Conservation (phyloP, 2,888 invertebrate genomes). For the Diarsia mendica region DNA sequence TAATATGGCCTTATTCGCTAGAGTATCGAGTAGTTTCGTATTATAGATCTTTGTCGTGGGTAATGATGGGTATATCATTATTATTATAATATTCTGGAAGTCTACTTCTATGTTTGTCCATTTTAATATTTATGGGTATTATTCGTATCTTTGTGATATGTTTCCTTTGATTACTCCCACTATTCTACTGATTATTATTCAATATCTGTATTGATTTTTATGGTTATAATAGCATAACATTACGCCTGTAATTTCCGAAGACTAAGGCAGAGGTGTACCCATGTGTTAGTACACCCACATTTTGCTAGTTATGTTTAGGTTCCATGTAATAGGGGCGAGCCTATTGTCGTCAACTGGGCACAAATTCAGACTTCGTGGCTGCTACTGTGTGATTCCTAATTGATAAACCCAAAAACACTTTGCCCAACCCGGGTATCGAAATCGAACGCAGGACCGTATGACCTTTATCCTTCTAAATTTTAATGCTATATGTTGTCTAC, state of each 20-base stretch:
- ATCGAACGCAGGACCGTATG: no score
- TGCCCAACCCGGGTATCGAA: no score
- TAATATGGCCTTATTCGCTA: background rate
- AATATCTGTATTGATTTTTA: background rate
- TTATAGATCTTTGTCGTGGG: no score
- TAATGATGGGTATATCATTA: background rate
- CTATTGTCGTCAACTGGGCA: no score
- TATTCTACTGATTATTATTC: background rate
- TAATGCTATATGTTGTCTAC: background rate
- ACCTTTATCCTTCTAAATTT: background rate
- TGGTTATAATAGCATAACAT: background rate
- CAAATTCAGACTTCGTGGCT: no score
- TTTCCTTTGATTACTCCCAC: background rate
- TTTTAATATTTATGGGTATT: background rate
- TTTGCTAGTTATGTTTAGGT: no score
- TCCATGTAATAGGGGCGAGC: no score
- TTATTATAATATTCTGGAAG: background rate
- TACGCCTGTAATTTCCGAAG: no score
- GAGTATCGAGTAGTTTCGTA: background rate
- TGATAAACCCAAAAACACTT: no score
- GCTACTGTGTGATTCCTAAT: no score
- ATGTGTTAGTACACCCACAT: no score
- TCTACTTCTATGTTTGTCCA: constrained; percentile 1
- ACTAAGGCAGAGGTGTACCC: no score
- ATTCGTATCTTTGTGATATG: background rate